Evolutionary conservation across 2,113 vertebrate species (phyloP).

Genomic region (Lasiurus cinereus): DNA sequence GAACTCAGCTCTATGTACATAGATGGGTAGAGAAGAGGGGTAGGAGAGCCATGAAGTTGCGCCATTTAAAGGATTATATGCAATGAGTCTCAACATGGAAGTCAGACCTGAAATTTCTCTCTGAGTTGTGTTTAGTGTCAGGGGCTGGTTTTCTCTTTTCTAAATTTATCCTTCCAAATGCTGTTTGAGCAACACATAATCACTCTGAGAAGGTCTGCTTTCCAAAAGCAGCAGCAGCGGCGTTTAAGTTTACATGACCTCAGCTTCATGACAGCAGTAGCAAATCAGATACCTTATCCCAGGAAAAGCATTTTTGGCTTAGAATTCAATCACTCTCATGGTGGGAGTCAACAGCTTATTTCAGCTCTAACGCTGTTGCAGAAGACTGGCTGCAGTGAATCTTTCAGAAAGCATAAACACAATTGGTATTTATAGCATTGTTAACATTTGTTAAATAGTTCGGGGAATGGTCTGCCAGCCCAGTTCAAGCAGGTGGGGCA

Average conservation of each 20-base stretch:
- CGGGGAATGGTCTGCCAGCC: conserved; percentile 76
- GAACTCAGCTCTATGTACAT: background rate
- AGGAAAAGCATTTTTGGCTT: conserved; percentile 88
- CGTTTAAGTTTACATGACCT: conserved; percentile 89
- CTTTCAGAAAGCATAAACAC: conserved; percentile 89
- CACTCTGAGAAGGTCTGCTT: conserved; percentile 81
- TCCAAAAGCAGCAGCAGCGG: conserved; percentile 81
- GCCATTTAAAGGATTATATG: conserved; percentile 41
- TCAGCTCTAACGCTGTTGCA: conserved; percentile 84
- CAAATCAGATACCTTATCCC: conserved; percentile 89
- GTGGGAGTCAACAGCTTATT: conserved; percentile 87
- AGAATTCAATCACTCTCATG: conserved; percentile 83
- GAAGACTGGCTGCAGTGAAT: conserved; percentile 86
- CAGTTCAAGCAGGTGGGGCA: conserved; percentile 83
- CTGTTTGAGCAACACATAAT: conserved; percentile 80
- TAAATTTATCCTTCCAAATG: conserved; percentile 83
- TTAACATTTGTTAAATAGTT: conserved; percentile 89
- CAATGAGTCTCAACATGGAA: background rate
- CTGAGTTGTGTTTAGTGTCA: conserved; percentile 76
- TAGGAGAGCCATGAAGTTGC: background rate
- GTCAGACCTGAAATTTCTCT: conserved; percentile 72
- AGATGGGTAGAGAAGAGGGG: background rate
- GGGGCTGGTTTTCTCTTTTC: conserved; percentile 78
- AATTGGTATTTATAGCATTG: conserved; percentile 88
- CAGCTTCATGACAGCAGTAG: conserved; percentile 87